phyloP scores from a whole-genome alignment of 2,888 invertebrate species.

The Heteromyza rotundicornis region DNA sequence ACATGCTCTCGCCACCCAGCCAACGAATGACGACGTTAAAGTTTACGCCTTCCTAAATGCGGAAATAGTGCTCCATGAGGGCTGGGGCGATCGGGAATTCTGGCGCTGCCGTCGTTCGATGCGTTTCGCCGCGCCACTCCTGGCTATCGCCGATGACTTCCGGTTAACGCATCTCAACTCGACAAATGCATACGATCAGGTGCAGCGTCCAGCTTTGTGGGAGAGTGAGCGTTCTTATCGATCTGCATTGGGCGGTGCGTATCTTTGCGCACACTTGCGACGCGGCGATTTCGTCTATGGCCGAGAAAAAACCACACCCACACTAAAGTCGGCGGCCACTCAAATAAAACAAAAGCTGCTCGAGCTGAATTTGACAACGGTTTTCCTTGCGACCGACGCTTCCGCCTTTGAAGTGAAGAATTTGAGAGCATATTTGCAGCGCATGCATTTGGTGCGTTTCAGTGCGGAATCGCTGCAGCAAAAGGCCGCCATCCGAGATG shows the following conservation, averaged over 20 bases:
- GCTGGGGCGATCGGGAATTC: conserved; percentile 81
- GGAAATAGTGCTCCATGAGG: conserved; percentile 86
- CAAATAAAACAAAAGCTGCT: conserved; percentile 73
- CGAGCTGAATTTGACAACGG: conserved; percentile 66
- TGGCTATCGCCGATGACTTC: conserved; percentile 73
- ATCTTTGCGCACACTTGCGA: conserved; percentile 85
- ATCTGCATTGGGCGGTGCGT: conserved; percentile 71
- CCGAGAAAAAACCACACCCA: conserved; percentile 77
- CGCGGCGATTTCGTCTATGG: conserved; percentile 85
- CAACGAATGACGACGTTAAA: conserved; percentile 36
- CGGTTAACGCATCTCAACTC: conserved; percentile 70
- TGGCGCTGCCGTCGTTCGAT: conserved; percentile 91
- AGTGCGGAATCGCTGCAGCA: conserved; percentile 50
- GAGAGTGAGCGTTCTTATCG: conserved; percentile 62
- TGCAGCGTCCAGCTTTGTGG: conserved; percentile 70
- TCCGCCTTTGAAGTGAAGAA: conserved; percentile 62
- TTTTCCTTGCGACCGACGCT: conserved; percentile 90
- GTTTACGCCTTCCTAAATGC: conserved; percentile 66
- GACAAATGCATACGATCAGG: conserved; percentile 64
- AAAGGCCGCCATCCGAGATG: conserved; percentile 68
- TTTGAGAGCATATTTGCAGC: conserved; percentile 51
- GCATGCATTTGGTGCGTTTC: conserved; percentile 49
- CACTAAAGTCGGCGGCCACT: conserved; percentile 74
- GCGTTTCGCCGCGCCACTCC: conserved; percentile 79
- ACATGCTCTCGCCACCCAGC: conserved; percentile 31